Evolutionary conservation across 2,797 vertebrate species (phyloP).

Genomic region (Nyctalus aviator): DNA sequence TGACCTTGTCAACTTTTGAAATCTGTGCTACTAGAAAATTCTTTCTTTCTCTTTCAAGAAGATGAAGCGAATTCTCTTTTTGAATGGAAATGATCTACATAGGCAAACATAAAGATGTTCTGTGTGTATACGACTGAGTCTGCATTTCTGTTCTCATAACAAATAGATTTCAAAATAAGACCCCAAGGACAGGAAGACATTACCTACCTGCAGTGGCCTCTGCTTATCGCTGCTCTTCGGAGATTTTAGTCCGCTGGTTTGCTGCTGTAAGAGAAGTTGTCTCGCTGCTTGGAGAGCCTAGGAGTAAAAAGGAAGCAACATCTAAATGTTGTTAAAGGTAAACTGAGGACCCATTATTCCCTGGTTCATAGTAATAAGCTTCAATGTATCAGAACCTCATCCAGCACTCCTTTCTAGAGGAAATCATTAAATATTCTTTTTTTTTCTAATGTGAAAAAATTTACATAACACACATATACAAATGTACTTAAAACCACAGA

Average conservation of each 20-base stretch:
- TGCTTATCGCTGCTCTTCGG: constrained; percentile 99
- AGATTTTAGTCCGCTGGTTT: constrained; percentile 99
- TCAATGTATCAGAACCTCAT: background rate
- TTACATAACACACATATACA: constrained; percentile 66
- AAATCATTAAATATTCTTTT: constrained; percentile 66
- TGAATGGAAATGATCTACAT: constrained; percentile 58
- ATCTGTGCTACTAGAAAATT: constrained; percentile 61
- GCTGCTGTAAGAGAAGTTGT: constrained; percentile 99
- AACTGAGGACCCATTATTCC: constrained; percentile 32
- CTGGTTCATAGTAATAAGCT: constrained; percentile 45
- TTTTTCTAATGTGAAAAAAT: constrained; percentile 69
- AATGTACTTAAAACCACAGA: constrained; percentile 84
- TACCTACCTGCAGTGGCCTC: constrained; percentile 98
- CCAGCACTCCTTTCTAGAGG: background rate
- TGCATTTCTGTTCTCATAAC: background rate
- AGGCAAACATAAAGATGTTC: constrained; percentile 41
- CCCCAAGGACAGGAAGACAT: constrained; percentile 72
- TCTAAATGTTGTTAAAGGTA: constrained; percentile 76
- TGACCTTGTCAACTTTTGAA: constrained; percentile 65
- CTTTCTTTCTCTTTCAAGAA: constrained; percentile 44
- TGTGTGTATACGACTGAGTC: background rate
- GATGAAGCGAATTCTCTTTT: constrained; percentile 22
- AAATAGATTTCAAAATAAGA: constrained; percentile 55
- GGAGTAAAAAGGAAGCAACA: constrained; percentile 79
- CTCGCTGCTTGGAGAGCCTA: constrained; percentile 99